Base-by-base conservation (phyloP, 2,113 vertebrate species). In the Seriola aureovittata region DNA sequence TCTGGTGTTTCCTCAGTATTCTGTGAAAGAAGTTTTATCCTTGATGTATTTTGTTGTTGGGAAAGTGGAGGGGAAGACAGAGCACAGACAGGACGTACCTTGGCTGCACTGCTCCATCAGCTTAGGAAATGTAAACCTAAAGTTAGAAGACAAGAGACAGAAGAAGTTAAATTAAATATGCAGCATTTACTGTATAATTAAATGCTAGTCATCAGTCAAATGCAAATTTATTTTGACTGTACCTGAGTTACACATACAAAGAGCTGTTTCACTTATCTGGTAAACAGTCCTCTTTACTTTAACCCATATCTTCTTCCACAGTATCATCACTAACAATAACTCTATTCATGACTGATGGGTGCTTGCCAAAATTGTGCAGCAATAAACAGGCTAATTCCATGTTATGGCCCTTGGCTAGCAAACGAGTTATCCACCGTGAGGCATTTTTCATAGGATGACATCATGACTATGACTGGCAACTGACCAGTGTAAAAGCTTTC, bases 51-150 rank as follows among this genome's bases (percentile, higher is more conserved):
- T 52, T 40, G 12, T 19, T 54, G 85, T 57, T 44, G 21, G 17
- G 42, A 46, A 19, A 5, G 17, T 34, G 23, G 8, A 46, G 7
- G 58, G 14, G 14, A 42, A 46, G 7, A 9, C 10, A 13, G 17
- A 19, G 19, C n/a, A 46, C 44, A 68, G 42, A 69, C 32, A 1
- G 69, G 21, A 75, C 89, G 88, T 93, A 99, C 98, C 98, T 95
- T 98, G 97, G 16, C 97, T 97, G 89, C 97, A 99, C 87, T 99
- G 98, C 91, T 99, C 98, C 95, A 99, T 90, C 87, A 97, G 96
- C 87, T 99, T 99, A 10, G 98, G 98, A 48, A 99, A 98, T 58
- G 96, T 94, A 78, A 97, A 96, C 89, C 98, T 99, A 50, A 70
- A 48, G 62, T 25, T 48, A 80, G 29, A 44, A 86, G 40, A 85